These are phyloP conservation scores for Clarias magur DNA, from an alignment of 2,113 vertebrate genomes.

Conservation along the genomic window DNA sequence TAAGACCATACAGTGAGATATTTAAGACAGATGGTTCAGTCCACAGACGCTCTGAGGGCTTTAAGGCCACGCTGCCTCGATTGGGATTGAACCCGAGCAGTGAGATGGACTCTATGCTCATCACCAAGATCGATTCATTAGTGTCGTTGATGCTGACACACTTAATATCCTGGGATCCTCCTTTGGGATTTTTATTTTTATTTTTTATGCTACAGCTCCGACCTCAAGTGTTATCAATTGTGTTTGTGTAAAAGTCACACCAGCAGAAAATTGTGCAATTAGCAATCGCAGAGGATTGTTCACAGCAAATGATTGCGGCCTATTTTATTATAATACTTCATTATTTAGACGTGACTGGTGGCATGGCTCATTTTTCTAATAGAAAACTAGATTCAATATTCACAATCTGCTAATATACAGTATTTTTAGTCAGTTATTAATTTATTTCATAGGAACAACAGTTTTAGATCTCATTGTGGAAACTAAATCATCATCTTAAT, in stretches of 20 bases:
- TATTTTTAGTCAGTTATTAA: not conserved
- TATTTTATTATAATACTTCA: slow-evolving; percentile 18
- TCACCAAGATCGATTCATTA: slow-evolving; percentile 30
- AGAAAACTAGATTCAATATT: not conserved
- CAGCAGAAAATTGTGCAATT: slow-evolving; percentile 39
- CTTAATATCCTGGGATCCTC: not conserved
- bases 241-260: slow-evolving; percentile 39
- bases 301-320: not conserved
- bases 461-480: not conserved
- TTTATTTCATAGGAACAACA: not conserved
- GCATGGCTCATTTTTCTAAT: slow-evolving; percentile 9
- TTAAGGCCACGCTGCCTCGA: not conserved
- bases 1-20: slow-evolving; percentile 5
- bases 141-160: slow-evolving; percentile 21
- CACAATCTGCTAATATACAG: not conserved
- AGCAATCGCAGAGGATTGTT: slow-evolving; percentile 16
- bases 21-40: slow-evolving; percentile 27
- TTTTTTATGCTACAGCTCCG: slow-evolving; percentile 1
- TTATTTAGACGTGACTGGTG: slow-evolving; percentile 15
- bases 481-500: not conserved
- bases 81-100: not conserved
- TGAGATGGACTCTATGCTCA: slow-evolving; percentile 3
- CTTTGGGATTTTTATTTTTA: not conserved
- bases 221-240: slow-evolving; percentile 29
- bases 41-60: not conserved